A percentile compares a stretch with the other conserved stretches of the same genome.
Conservation (phyloP, 2,113 vertebrate species). For the Cercopithecus mona region DNA sequence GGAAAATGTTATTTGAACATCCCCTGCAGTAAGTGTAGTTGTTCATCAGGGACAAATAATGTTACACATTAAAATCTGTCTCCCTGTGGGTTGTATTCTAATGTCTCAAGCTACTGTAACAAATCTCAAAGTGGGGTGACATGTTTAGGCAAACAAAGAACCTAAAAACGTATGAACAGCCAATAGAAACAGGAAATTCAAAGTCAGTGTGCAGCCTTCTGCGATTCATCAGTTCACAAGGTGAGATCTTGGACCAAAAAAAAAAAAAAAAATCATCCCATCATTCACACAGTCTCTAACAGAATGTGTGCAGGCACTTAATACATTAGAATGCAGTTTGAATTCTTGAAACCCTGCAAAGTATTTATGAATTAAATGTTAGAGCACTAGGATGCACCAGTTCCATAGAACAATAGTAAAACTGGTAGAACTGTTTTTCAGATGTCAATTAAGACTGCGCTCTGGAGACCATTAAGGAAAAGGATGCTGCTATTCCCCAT, state of each 20-base stretch:
- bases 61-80: not conserved
- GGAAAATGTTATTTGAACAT: not conserved
- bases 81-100: not conserved
- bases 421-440: not conserved
- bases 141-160: not conserved
- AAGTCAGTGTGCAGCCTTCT: not conserved
- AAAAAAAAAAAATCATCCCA: not conserved
- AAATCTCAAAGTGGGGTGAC: not conserved
- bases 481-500: not conserved
- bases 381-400: rapidly evolving
- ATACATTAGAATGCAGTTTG: not conserved
- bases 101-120: not conserved
- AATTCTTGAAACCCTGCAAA: not conserved
- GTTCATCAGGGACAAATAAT: not conserved
- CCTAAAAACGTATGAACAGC: not conserved
- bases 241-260: not conserved
- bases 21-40: not conserved
- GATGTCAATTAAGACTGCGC: not conserved
- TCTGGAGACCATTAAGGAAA: not conserved
- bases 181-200: not conserved
- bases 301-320: not conserved
- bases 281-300: not conserved
- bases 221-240: not conserved
- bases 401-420: not conserved
- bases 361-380: not conserved